Conservation (phyloP, 2,113 vertebrate genomes). For the Ranitomeya imitator region DNA sequence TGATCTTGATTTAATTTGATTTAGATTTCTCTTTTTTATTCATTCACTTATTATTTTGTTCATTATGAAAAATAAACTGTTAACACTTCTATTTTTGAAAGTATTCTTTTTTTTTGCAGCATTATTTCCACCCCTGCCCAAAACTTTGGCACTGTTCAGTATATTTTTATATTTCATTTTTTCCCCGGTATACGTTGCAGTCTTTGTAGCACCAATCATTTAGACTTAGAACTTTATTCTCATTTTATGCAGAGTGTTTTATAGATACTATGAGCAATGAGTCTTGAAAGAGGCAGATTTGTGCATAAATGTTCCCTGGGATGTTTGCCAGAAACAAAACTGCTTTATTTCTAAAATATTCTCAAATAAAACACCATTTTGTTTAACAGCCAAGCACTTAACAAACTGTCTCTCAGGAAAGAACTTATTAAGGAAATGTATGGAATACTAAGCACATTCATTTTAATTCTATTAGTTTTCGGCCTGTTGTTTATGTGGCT, state of each 20-base stretch:
- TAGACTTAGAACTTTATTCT: conserved; percentile 12
- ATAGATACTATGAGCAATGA: conserved; percentile 49
- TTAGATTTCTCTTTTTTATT: too few relatives aligned
- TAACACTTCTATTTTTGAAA: too few relatives aligned
- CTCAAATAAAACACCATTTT: conserved; percentile 47
- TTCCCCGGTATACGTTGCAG: not conserved
- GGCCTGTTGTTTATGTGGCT: conserved; percentile 31
- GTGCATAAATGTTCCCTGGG: conserved; percentile 47
- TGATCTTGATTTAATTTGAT: too few relatives aligned
- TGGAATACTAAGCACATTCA: conserved; percentile 27
- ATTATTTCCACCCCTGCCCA: too few relatives aligned
- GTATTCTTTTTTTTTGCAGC: too few relatives aligned
- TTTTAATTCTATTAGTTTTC: conserved; percentile 36
- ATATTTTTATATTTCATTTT: not conserved
- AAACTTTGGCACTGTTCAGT: too few relatives aligned
- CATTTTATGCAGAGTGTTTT: conserved; percentile 46
- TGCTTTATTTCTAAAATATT: conserved; percentile 47
- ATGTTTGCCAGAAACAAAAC: conserved; percentile 49
- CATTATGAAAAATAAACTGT: too few relatives aligned
- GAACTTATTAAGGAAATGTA: conserved; percentile 36
- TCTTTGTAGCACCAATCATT: not conserved
- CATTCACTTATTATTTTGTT: too few relatives aligned
- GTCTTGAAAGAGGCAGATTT: conserved; percentile 45
- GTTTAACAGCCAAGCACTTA: conserved; percentile 43
- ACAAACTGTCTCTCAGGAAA: conserved; percentile 43